Conservation (phyloP, 2,113 vertebrate species). For the Ia io region DNA sequence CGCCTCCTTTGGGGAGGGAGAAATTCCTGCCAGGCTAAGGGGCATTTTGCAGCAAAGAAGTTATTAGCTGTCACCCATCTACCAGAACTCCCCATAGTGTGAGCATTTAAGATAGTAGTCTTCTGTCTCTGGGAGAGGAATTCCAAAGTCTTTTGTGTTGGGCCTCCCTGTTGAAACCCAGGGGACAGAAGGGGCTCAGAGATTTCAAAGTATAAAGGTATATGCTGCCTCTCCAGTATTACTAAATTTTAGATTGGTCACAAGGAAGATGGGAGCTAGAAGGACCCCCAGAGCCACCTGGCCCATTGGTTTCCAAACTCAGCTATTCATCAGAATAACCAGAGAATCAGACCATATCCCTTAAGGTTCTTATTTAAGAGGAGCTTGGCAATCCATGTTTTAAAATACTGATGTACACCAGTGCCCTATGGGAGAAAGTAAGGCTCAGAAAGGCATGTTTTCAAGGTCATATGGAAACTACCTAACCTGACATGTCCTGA, state of each 20-base stretch:
- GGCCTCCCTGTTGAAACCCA: background rate
- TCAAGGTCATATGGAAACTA: background rate
- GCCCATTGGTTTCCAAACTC: background rate
- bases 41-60: slow-evolving; percentile 19
- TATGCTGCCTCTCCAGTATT: background rate
- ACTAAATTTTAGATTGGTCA: background rate
- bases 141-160: background rate
- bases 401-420: background rate
- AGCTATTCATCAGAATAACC: background rate
- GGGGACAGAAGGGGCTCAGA: background rate
- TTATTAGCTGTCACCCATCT: background rate
- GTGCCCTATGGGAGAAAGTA: background rate
- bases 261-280: background rate
- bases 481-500: background rate
- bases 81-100: background rate
- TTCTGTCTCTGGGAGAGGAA: slow-evolving; percentile 23
- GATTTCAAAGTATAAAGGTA: background rate
- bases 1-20: background rate
- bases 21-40: background rate
- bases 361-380: background rate
- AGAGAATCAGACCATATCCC: background rate
- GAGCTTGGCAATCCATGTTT: background rate
- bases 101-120: background rate
- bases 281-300: background rate
- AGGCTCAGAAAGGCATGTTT: background rate